Evolutionary conservation across 2,888 invertebrate species (phyloP).

Genomic region (Eretmocerus hayati): DNA sequence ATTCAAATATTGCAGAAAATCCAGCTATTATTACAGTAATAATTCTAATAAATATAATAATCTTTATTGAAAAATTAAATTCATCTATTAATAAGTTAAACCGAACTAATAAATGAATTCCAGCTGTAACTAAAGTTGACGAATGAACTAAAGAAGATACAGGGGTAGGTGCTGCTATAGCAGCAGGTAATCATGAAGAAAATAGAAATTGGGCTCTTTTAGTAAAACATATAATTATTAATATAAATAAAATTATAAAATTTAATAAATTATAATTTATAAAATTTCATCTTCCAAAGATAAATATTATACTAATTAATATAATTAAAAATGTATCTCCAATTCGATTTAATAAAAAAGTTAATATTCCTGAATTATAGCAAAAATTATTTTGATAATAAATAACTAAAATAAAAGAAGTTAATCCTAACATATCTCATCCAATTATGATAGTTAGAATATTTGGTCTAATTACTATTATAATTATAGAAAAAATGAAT

Average conservation of each 20-base stretch:
- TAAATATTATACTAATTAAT: conserved; percentile 18
- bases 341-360: conserved; percentile 62
- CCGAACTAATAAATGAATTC: conserved; percentile 67
- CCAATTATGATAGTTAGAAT: conserved; percentile 65
- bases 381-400: conserved; percentile 64
- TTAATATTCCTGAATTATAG: conserved; percentile 62
- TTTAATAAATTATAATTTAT: conserved; percentile 45
- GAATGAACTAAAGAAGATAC: conserved; percentile 73
- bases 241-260: conserved; percentile 32
- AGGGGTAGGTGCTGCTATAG: conserved; percentile 71
- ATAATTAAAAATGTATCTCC: conserved; percentile 26
- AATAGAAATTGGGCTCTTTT: conserved; percentile 79
- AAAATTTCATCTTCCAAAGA: conserved; percentile 35
- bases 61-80: conserved; percentile 6
- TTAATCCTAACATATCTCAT: conserved; percentile 66
- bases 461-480: conserved; percentile 64
- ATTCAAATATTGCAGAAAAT: conserved; percentile 57
- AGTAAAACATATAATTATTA: conserved; percentile 56
- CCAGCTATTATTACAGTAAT: conserved; percentile 59
- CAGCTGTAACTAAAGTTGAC: conserved; percentile 71
- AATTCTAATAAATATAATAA: conserved; percentile 31
- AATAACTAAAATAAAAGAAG: conserved; percentile 68
- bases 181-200: conserved; percentile 67
- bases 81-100: conserved; percentile 47
- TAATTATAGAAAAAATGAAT: conserved; percentile 62